Base-by-base conservation (phyloP, 1,140 invertebrate genomes). In the Paraescarpia echinospica region DNA sequence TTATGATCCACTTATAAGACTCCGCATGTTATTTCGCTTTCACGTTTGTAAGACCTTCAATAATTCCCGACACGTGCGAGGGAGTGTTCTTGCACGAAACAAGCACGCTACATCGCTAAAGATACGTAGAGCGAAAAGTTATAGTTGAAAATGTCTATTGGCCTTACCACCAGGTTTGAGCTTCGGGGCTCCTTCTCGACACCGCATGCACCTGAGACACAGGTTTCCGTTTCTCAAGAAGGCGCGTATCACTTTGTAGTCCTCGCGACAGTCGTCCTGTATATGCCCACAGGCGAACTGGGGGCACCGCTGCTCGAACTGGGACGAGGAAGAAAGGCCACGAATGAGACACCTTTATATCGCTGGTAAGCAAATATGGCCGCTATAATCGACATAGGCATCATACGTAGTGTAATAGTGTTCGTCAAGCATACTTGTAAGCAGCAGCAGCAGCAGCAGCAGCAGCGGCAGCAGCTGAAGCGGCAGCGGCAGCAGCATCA, bases 401-500 rank as follows among this genome's bases (percentile, higher is more conserved):
- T 27, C 12, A 18, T 27, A 51, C 48, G 18, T 77, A 27, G 4
- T 31, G 27, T 18, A 77, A 77, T 18, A 12, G 22, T 18, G 22
- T 27, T 0, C 22, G 22, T 27, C 0, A 27, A 22, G 8, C 2
- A 18, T 27, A 77, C 59, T n/a, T n/a, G 22, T 27, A 77, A 31
- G 59, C 59, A 77, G 59, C 59, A 77, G 59, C 59, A 77, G 59
- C 59, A 77, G 59, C 59, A 77, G 59, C 59, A 77, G 59, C 59
- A 77, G 59, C 59, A 77, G 22, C 59, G 18, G 22, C 59, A 77
- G 59, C 22, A 77, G 22, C 59, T 8, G 59, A 1, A 77, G 59
- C 59, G 18, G 22, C 59, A 77, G 22, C 59, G 18, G 22, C 59
- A 77, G 22, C 59, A 77, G 22, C 59, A 77, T 1, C 59, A 77